phyloP scores from a whole-genome alignment of 35 echinoderm and acorn worm species.

The Stichopus chloronotus region DNA sequence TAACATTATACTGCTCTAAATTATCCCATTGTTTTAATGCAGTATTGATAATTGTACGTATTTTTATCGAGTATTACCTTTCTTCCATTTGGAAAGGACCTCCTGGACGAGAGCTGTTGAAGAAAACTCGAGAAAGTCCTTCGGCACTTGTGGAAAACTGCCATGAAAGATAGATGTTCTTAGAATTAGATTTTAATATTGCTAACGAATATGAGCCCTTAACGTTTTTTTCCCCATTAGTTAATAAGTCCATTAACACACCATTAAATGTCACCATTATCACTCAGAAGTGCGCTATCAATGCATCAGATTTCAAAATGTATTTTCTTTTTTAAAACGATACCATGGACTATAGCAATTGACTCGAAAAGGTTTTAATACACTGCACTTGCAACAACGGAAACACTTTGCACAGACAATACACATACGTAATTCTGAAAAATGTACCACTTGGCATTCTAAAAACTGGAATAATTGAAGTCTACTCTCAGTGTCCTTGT shows the following conservation, averaged over 20 bases:
- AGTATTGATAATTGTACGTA: too few relatives aligned
- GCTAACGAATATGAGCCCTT: not conserved
- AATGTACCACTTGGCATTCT: too few relatives aligned
- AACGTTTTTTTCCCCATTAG: not conserved
- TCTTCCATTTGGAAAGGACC: constrained; percentile 79
- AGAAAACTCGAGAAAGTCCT: constrained; percentile 66
- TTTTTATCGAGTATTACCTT: constrained; percentile 56
- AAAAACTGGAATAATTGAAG: too few relatives aligned
- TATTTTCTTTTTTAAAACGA: too few relatives aligned
- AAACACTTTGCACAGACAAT: too few relatives aligned
- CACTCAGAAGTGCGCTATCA: not conserved
- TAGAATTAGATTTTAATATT: not conserved
- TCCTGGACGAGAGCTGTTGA: constrained; percentile 76
- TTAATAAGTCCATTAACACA: not conserved
- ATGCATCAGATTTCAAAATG: not conserved
- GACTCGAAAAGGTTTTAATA: too few relatives aligned
- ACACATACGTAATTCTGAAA: too few relatives aligned
- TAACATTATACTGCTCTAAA: too few relatives aligned
- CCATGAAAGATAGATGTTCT: not conserved
- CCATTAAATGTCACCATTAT: not conserved
- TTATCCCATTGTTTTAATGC: too few relatives aligned
- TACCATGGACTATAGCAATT: too few relatives aligned
- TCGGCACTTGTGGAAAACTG: constrained; percentile 76
- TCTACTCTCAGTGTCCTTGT: too few relatives aligned
- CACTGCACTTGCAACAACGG: too few relatives aligned